A percentile compares a stretch with the other conserved stretches of the same genome.
Evolutionary conservation across 1,140 invertebrate genomes (phyloP).

Genomic region (Cherax destructor): DNA sequence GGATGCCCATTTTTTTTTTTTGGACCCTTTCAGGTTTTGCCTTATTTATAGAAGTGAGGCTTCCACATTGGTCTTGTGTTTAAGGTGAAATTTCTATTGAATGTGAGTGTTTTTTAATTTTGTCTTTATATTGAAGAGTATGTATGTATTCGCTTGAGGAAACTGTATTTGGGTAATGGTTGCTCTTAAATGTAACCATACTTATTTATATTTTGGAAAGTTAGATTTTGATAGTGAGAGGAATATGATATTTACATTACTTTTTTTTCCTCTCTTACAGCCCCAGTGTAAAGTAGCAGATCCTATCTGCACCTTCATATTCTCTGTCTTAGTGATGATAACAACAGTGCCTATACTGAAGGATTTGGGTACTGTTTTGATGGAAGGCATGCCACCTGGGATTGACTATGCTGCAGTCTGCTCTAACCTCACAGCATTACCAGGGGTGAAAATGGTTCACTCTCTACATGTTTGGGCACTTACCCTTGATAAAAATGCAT

Average conservation of each 20-base stretch:
- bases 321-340: constrained; percentile 88
- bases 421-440: constrained; percentile 78
- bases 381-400: constrained; percentile 85
- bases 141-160: too few relatives aligned
- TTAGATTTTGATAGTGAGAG: too few relatives aligned
- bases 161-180: too few relatives aligned
- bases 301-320: constrained; percentile 92
- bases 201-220: too few relatives aligned
- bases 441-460: constrained; percentile 85
- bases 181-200: too few relatives aligned
- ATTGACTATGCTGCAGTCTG: constrained; percentile 77
- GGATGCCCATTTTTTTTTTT: too few relatives aligned
- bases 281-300: constrained; percentile 87
- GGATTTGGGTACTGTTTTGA: constrained; percentile 85
- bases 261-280: constrained; percentile 75
- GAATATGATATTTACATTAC: background rate
- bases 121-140: too few relatives aligned
- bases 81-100: too few relatives aligned
- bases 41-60: too few relatives aligned
- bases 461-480: constrained; percentile 88
- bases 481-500: constrained; percentile 83
- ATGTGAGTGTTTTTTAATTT: too few relatives aligned
- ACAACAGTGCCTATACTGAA: constrained; percentile 86
- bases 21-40: too few relatives aligned
- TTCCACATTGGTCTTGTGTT: too few relatives aligned